These are phyloP conservation scores for Callitettix versicolor DNA, from an alignment of 1,140 invertebrate species.

Conservation along the genomic window DNA sequence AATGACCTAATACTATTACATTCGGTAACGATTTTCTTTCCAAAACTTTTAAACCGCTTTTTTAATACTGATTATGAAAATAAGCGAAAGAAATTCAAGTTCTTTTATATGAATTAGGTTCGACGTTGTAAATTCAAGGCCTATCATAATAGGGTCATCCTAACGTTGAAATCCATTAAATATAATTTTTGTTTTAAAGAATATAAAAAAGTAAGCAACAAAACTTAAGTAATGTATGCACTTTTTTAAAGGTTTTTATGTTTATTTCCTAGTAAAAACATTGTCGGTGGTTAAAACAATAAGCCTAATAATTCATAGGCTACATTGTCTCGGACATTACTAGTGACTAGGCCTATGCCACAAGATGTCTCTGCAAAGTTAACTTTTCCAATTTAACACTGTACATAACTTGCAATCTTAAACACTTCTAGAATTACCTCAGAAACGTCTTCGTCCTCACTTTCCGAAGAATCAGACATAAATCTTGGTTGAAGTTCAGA, in stretches of 20 bases:
- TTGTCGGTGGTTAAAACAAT: neutral
- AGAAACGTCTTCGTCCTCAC: constrained; percentile 84
- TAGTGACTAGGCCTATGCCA: constrained; percentile 19
- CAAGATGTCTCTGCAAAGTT: constrained; percentile 28
- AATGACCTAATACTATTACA: too few species aligned
- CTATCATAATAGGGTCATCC: too few species aligned
- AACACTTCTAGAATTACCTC: constrained; percentile 50
- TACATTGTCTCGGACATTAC: constrained; percentile 19
- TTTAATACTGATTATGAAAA: too few species aligned
- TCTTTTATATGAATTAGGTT: too few species aligned
- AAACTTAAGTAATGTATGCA: too few species aligned
- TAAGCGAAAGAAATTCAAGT: too few species aligned
- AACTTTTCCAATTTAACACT: constrained; percentile 13
- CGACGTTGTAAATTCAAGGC: too few species aligned
- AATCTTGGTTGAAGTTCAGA: constrained; percentile 63
- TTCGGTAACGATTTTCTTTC: too few species aligned
- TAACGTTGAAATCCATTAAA: neutral
- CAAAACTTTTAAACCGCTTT: too few species aligned
- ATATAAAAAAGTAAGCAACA: neutral
- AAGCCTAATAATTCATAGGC: constrained; percentile 10
- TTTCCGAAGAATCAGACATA: constrained; percentile 82
- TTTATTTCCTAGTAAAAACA: too few species aligned
- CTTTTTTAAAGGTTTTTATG: too few species aligned
- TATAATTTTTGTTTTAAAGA: neutral
- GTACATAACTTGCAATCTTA: constrained; percentile 1